Percentiles rank a stretch among this genome's conserved stretches.
phyloP scores from a whole-genome alignment of 2,113 vertebrate genomes.

The Strix aluco region DNA sequence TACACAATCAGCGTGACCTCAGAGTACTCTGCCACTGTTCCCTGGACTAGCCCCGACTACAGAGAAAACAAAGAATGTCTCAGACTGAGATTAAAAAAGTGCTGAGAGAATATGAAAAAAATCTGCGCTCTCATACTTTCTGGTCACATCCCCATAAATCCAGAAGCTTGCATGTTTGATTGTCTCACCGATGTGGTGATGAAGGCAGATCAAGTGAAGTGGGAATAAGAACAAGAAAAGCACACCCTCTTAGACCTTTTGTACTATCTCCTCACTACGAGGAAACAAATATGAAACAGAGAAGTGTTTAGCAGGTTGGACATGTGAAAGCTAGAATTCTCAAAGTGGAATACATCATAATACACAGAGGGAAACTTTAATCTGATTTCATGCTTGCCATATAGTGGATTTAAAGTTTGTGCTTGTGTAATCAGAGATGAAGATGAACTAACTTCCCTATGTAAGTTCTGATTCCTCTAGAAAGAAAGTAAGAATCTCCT shows the following conservation, averaged over 20 bases:
- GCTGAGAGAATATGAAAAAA: not conserved
- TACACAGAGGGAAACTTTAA: not conserved
- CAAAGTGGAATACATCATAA: not conserved
- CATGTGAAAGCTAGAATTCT: not conserved
- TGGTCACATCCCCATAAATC: not conserved
- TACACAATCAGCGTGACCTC: not conserved
- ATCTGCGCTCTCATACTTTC: not conserved
- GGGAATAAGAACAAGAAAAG: not conserved
- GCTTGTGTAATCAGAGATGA: not conserved
- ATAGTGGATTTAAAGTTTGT: not conserved
- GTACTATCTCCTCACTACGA: not conserved
- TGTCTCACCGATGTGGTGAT: not conserved
- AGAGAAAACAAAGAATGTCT: slow-evolving; percentile 29
- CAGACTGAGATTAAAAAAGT: not conserved
- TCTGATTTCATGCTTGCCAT: not conserved
- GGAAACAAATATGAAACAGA: not conserved
- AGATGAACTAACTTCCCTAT: not conserved
- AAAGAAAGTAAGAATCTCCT: not conserved
- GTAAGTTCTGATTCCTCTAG: not conserved
- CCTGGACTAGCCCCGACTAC: not conserved
- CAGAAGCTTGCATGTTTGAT: not conserved
- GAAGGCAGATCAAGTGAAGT: not conserved
- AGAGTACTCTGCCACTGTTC: not conserved
- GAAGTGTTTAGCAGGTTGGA: not conserved
- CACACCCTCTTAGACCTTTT: not conserved